Conservation (phyloP, 2,797 vertebrate genomes). For the Poecilia gillii region DNA sequence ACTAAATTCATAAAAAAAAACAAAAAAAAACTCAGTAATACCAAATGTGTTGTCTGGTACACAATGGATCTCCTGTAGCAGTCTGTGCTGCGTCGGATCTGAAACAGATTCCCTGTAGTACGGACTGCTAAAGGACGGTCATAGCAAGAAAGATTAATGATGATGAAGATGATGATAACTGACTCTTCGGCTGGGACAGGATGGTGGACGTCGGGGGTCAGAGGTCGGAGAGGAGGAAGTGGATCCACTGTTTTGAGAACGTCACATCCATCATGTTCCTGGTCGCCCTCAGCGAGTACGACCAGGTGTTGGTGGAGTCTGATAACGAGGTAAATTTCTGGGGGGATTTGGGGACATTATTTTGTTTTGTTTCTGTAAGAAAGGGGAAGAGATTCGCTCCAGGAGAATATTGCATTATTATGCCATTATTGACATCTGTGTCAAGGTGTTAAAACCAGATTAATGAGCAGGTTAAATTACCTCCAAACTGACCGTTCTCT, state of each 20-base stretch:
- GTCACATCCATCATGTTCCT: slow-evolving; percentile 98
- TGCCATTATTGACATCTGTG: slow-evolving; percentile 14
- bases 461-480: slow-evolving; percentile 40
- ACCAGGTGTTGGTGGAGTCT: slow-evolving; percentile 95
- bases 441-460: slow-evolving; percentile 31
- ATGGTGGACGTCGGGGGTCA: slow-evolving; percentile 97
- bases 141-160: neutral
- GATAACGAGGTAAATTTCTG: slow-evolving; percentile 89
- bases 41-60: neutral
- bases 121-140: neutral
- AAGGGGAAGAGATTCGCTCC: slow-evolving; percentile 11
- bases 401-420: slow-evolving; percentile 11
- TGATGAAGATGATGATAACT: neutral
- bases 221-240: slow-evolving; percentile 97
- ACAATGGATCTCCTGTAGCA: neutral
- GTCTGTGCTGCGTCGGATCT: neutral
- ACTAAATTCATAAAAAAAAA: neutral
- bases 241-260: slow-evolving; percentile 98
- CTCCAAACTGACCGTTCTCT: slow-evolving; percentile 18
- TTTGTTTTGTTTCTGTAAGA: neutral
- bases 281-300: slow-evolving; percentile 96
- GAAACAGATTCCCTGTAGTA: neutral
- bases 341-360: neutral
- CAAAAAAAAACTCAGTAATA: neutral
- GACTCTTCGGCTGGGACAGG: slow-evolving; percentile 75